Base-by-base conservation (phyloP, 2,888 invertebrate genomes). In the Ichneumon xanthorius region DNA sequence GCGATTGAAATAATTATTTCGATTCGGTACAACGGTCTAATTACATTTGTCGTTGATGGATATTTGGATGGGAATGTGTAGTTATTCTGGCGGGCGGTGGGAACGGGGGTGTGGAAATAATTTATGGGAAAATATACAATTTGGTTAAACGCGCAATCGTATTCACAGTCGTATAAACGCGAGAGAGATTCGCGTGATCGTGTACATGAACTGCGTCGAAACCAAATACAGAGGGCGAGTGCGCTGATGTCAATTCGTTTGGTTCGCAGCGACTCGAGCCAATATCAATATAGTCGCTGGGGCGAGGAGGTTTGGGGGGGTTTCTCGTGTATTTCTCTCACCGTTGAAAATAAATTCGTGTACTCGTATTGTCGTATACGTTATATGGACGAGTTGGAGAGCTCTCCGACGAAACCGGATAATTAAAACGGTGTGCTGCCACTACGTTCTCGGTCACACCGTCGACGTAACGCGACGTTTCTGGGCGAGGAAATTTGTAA, bases 271-370 rank as follows among this genome's bases (percentile, higher is more conserved):
- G 40, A 75, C 71, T 61, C 45, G 22, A 61, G 76, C 53, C 65
- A 72, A 53, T 76, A 84, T 80, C 80, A 80, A 84, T 80, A 73
- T 77, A 61, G 14, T 81, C 81, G 77, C 58, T 2, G 14, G 14
- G 14, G 11, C 4, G 22, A 26, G 4, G 14, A 26, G 22, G 11
- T 5, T 11, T 11, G 26, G 26, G 9, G 11, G 14, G 1, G 9
- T 26, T 58, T 26, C 58, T 58, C 26, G 3, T 26, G 22, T 58
- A 26, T 58, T 22, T 22, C 58, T 45, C 37, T 65, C 19, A 40
- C 67, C n/a, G 50, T 65, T 48, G 65, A 37, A 76, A 80, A 80
- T 80, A 71, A 71, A 76, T 80, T 71, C 19, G 40, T 71, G 7
- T 7, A 63, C 2, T n/a, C 11, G 40, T 48, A 14, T 16, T 16